Conservation (phyloP, 2,888 invertebrate genomes). For the Dynastes tityus region DNA sequence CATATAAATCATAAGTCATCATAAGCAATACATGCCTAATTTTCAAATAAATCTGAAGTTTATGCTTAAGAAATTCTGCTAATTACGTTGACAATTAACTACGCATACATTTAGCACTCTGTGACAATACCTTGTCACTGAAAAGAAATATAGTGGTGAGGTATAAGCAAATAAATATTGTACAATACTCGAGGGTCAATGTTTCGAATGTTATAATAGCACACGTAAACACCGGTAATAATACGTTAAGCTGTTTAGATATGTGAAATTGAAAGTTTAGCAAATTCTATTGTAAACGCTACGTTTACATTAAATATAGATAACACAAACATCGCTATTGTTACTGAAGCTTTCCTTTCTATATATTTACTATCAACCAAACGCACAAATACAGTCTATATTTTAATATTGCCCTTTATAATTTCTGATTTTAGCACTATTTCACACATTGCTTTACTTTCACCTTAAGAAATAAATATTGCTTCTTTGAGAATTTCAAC, state of each 20-base stretch:
- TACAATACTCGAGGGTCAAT: not conserved
- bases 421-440: too few relatives aligned
- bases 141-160: not conserved
- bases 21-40: too few relatives aligned
- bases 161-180: not conserved
- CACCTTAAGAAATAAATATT: too few relatives aligned
- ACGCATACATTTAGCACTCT: not conserved
- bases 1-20: too few relatives aligned
- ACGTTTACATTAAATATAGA: not conserved
- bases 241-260: not conserved
- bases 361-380: not conserved
- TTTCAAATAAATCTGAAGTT: not conserved
- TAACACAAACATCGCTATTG: not conserved
- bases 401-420: too few relatives aligned
- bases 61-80: not conserved
- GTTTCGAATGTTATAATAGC: not conserved
- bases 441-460: too few relatives aligned
- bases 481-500: too few relatives aligned
- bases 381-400: too few relatives aligned
- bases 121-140: not conserved
- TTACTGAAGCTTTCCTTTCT: not conserved
- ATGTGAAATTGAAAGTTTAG: conserved; percentile 12
- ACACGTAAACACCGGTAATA: conserved; percentile 4
- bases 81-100: not conserved
- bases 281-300: not conserved